Evolutionary conservation across 1,140 invertebrate species (phyloP).

Genomic region (Branchinecta lindahli): DNA sequence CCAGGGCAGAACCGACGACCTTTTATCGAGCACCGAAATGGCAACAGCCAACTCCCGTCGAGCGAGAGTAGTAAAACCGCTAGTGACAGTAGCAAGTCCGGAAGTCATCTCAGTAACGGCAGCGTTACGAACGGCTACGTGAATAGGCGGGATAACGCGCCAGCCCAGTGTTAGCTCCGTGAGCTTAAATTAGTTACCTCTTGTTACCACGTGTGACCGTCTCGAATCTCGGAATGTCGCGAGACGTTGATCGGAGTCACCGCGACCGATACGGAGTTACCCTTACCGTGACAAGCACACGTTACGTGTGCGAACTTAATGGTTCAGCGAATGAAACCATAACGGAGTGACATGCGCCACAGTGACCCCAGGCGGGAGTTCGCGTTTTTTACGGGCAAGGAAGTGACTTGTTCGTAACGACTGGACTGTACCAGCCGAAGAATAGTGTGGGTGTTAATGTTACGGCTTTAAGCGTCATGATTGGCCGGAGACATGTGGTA

Average conservation of each 20-base stretch:
- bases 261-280: not conserved
- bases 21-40: not conserved
- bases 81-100: slow-evolving; percentile 3
- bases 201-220: not conserved
- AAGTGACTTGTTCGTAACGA: not conserved
- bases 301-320: not conserved
- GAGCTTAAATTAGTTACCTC: not conserved
- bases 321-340: not conserved
- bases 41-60: not conserved
- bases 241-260: not conserved
- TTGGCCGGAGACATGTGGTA: too few species aligned
- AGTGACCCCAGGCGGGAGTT: not conserved
- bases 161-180: not conserved
- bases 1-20: not conserved
- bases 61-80: not conserved
- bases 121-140: not conserved
- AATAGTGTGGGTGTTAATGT: too few species aligned
- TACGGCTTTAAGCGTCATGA: too few species aligned
- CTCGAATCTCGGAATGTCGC: not conserved
- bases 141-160: not conserved
- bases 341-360: not conserved
- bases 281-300: not conserved
- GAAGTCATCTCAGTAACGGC: not conserved
- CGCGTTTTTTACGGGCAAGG: not conserved
- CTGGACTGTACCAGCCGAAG: too few species aligned